These are phyloP conservation scores for Drosophila kurseongensis DNA, from an alignment of 1,140 invertebrate species.

Conservation along the genomic window DNA sequence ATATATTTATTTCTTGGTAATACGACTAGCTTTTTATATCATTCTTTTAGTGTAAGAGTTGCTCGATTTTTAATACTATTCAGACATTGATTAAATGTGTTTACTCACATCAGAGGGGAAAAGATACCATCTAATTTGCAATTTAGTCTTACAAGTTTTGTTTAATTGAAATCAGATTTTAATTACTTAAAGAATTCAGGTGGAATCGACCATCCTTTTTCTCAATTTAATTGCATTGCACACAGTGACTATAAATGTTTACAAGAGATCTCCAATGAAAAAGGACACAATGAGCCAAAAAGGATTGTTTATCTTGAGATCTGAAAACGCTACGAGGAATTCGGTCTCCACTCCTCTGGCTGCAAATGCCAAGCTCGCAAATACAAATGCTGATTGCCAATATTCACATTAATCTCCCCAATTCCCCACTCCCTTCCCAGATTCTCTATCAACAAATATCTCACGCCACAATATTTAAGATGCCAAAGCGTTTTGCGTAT, in stretches of 20 bases:
- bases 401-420: constrained; percentile 75
- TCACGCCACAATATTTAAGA: constrained; percentile 81
- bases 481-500: constrained; percentile 81
- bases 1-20: too few species aligned
- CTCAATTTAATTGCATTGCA: neutral
- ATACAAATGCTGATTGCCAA: constrained; percentile 79
- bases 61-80: neutral
- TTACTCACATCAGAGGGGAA: neutral
- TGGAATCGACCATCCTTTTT: neutral
- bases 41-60: neutral
- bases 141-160: neutral
- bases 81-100: constrained; percentile 8
- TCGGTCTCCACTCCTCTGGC: constrained; percentile 41
- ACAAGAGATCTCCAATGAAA: constrained; percentile 4
- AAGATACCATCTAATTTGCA: neutral
- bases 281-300: constrained; percentile 22
- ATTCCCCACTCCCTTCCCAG: constrained; percentile 9
- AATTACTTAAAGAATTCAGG: neutral
- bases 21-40: neutral
- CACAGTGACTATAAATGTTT: neutral
- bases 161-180: constrained; percentile 1
- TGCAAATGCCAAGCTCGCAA: constrained; percentile 70
- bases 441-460: constrained; percentile 50
- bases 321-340: constrained; percentile 24
- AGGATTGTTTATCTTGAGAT: constrained; percentile 23